phyloP scores from a whole-genome alignment of 2,113 vertebrate genomes.

The Chlamydotis undulata region DNA sequence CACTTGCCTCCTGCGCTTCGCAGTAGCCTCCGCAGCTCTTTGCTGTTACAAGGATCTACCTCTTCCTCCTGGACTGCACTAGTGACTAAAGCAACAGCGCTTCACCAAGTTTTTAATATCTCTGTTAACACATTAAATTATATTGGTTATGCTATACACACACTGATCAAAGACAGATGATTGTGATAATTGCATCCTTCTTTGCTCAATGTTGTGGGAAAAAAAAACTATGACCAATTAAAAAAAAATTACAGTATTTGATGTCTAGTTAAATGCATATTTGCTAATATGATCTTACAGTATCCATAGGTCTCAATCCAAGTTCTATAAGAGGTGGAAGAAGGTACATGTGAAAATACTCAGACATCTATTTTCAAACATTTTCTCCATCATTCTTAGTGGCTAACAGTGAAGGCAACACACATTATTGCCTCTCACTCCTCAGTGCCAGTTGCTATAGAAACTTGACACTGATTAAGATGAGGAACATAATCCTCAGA shows the following conservation, averaged over 20 bases:
- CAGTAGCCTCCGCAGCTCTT: neutral
- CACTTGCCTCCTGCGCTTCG: neutral
- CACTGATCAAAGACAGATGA: neutral
- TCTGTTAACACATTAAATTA: neutral
- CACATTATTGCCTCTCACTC: neutral
- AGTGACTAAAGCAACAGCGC: neutral
- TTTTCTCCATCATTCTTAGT: neutral
- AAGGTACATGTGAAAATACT: neutral
- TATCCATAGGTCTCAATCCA: neutral
- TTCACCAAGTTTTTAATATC: neutral
- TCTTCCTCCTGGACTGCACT: neutral
- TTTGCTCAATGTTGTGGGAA: neutral
- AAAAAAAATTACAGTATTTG: neutral
- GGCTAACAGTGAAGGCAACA: neutral
- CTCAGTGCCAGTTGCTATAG: neutral
- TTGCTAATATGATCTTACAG: neutral
- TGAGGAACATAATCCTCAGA: neutral
- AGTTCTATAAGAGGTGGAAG: neutral
- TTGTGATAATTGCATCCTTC: neutral
- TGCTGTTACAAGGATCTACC: neutral
- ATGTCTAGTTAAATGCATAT: neutral
- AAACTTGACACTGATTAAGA: neutral
- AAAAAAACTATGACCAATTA: neutral
- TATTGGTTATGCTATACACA: neutral
- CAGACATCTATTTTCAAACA: neutral